These are phyloP conservation scores for Turdus rufiventris DNA, from an alignment of 2,113 vertebrate species.

Conservation along the genomic window DNA sequence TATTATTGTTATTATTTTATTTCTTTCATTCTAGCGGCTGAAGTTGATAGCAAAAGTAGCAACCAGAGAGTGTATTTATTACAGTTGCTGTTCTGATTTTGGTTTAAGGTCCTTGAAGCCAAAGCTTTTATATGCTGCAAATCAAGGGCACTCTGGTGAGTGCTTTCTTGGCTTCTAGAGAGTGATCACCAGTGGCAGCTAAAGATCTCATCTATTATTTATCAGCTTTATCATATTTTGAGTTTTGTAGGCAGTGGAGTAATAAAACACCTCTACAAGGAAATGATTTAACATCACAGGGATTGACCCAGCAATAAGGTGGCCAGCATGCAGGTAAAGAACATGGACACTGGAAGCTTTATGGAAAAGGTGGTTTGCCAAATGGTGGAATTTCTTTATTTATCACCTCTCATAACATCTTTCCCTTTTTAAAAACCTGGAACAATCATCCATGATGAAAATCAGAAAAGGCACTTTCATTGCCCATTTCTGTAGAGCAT, in stretches of 20 bases:
- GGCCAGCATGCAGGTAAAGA: neutral
- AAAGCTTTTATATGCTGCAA: neutral
- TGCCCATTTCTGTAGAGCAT: neutral
- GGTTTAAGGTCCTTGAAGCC: neutral
- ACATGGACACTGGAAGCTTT: neutral
- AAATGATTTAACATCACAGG: neutral
- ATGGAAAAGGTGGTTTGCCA: neutral
- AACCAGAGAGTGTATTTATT: neutral
- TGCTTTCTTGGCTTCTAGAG: neutral
- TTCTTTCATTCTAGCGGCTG: neutral
- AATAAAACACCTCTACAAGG: neutral
- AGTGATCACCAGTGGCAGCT: neutral
- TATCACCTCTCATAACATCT: neutral
- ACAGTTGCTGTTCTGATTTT: neutral
- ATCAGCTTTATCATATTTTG: neutral
- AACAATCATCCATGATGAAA: neutral
- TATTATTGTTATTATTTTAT: neutral
- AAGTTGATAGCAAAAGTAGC: neutral
- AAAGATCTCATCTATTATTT: conserved; percentile 10
- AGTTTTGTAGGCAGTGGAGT: neutral
- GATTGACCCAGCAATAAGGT: neutral
- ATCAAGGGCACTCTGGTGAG: neutral
- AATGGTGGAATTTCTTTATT: neutral
- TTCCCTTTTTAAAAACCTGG: neutral
- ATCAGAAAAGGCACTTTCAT: neutral